phyloP scores from a whole-genome alignment of 2,888 invertebrate genomes.

The Xestia ashworthii region DNA sequence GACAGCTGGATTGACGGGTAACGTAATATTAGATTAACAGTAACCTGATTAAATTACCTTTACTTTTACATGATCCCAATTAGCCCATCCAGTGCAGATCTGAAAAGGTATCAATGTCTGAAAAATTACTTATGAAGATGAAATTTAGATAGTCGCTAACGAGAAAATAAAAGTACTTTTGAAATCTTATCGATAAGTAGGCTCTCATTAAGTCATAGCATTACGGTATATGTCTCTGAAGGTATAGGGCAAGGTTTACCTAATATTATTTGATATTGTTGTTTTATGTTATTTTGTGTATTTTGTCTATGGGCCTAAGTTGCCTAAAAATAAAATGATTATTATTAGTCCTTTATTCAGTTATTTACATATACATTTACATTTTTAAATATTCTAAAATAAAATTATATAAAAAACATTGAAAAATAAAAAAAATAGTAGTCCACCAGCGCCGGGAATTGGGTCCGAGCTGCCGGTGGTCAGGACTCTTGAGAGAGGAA shows the following conservation, averaged over 20 bases:
- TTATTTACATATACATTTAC: too few species aligned
- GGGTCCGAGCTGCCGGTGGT: too few species aligned
- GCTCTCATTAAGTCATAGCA: not conserved
- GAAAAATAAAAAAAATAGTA: too few species aligned
- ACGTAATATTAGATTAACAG: not conserved
- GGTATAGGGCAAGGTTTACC: not conserved
- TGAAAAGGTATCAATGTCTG: not conserved
- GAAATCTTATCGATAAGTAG: not conserved
- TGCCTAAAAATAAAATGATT: too few species aligned
- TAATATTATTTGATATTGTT: too few species aligned
- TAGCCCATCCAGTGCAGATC: not conserved
- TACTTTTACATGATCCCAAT: not conserved
- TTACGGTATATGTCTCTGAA: not conserved
- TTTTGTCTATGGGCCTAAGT: too few species aligned
- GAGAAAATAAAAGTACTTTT: not conserved
- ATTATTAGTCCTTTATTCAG: too few species aligned
- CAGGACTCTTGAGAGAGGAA: too few species aligned
- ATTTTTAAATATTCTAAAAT: too few species aligned
- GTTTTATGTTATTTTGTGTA: too few species aligned
- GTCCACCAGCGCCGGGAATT: too few species aligned
- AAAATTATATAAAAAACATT: too few species aligned
- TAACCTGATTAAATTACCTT: not conserved
- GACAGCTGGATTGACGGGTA: conserved; percentile 19
- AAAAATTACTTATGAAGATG: not conserved
- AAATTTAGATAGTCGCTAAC: not conserved